Percentiles rank a stretch among this genome's conserved stretches.
phyloP scores from a whole-genome alignment of 2,797 vertebrate genomes.

The Numenius phaeopus region DNA sequence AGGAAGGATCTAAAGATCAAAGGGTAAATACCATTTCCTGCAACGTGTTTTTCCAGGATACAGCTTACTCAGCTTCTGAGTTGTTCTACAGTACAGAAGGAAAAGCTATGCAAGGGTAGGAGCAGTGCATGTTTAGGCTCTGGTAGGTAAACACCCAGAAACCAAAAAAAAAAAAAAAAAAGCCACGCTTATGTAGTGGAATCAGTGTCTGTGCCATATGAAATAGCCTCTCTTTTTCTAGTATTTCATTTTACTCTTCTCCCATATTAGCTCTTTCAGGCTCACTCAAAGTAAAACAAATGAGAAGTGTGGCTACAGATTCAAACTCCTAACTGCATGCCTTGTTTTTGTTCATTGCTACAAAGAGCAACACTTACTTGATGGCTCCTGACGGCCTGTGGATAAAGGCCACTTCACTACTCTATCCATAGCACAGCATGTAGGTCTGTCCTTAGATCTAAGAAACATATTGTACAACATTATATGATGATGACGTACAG shows the following conservation, averaged over 20 bases:
- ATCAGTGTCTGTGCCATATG: background rate
- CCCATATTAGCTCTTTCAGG: background rate
- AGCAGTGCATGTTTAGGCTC: background rate
- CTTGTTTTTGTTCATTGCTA: background rate
- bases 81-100: background rate
- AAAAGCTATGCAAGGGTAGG: background rate
- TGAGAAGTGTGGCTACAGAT: background rate
- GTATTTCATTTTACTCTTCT: background rate
- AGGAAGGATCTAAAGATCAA: slow-evolving; percentile 41
- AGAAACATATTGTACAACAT: background rate
- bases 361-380: background rate
- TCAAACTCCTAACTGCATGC: background rate
- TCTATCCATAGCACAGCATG: background rate
- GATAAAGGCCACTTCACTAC: background rate
- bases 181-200: background rate
- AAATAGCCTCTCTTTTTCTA: background rate
- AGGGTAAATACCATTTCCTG: slow-evolving; percentile 44
- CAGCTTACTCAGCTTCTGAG: slow-evolving; percentile 7
- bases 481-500: background rate
- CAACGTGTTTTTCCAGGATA: slow-evolving; percentile 39
- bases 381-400: background rate
- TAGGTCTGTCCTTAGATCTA: background rate
- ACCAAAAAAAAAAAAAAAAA: background rate
- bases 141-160: background rate
- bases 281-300: background rate